A percentile compares a stretch with the other conserved stretches of the same genome.
phyloP scores from a whole-genome alignment of 2,113 vertebrate genomes.

The Pelusios castaneus region DNA sequence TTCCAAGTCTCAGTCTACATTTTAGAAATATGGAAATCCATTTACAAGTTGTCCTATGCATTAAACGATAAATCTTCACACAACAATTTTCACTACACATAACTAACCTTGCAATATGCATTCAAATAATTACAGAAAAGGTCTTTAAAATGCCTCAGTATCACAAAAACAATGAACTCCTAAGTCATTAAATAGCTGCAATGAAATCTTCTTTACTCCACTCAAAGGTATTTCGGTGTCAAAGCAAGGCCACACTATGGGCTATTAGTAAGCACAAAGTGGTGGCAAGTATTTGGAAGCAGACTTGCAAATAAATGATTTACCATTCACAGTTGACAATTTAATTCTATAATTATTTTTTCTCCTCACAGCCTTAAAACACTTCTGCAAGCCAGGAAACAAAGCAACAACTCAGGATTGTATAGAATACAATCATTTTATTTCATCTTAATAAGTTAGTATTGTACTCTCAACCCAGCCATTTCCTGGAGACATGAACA shows the following conservation, averaged over 20 bases:
- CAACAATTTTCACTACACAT: background rate
- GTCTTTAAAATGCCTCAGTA: background rate
- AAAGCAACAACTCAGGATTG: background rate
- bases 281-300: background rate
- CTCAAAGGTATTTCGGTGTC: background rate
- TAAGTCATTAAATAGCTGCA: constrained; percentile 9
- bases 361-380: background rate
- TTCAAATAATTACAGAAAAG: background rate
- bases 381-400: background rate
- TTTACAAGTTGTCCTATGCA: background rate
- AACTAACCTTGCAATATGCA: background rate
- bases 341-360: constrained; percentile 5
- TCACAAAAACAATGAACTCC: background rate
- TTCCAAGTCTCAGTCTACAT: background rate
- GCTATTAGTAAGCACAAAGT: background rate
- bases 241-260: background rate
- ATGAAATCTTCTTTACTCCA: background rate
- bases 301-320: constrained; percentile 1
- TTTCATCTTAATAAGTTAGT: background rate
- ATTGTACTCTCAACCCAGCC: background rate
- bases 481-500: background rate
- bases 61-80: background rate
- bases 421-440: background rate
- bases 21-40: background rate
- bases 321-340: background rate